Base-by-base conservation (phyloP, 1,140 invertebrate species). In the Lamellibrachia luymesi region DNA sequence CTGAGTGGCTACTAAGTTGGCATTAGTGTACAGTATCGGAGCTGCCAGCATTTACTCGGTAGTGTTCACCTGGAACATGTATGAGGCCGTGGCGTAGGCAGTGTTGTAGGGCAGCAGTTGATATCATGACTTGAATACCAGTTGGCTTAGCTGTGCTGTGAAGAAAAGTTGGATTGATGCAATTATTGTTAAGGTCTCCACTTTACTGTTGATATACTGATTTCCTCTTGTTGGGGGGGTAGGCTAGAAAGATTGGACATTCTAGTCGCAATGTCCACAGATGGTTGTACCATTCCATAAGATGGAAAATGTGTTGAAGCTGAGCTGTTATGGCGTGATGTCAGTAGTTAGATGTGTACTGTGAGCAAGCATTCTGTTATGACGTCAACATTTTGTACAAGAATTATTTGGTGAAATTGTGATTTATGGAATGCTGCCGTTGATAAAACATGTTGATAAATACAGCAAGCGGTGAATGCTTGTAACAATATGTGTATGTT, bases 11-110 rank as follows among this genome's bases (percentile, higher is more conserved):
- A 80, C 64, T 80, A 17, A 17, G 13, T 17, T 80, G 13, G 64
- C 64, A 80, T 80, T 80, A 80, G 64, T 80, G 64, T 80, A 80
- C 64, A 80, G 64, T 80, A 80, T 80, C 64, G 64, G 64, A 38
- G 17, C 13, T 80, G 64, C 64, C 64, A 80, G 64, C 64, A 80
- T 80, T 80, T 17, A 22, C 25, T 10, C 25, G 4, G 7, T 22
- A 38, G 64, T 8, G 13, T 80, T 22, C 13, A 22, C 64, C 17
- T 80, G 64, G 64, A 80, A 80, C 13, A 56, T 56, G 13, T 7
- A 13, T 56, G 13, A 6, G 52, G 13, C 52, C 6, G 52, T 56
- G 52, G 6, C 6, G 6, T 56, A 56, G 64, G 17, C 25, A 4
- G 8, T 80, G 64, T 17, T 8, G 13, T 17, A 17, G 64, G 64